Evolutionary conservation across 1,140 invertebrate species (phyloP), one percentile per base, ranked within the genome.

Genomic region (Leptinotarsa texana): DNA sequence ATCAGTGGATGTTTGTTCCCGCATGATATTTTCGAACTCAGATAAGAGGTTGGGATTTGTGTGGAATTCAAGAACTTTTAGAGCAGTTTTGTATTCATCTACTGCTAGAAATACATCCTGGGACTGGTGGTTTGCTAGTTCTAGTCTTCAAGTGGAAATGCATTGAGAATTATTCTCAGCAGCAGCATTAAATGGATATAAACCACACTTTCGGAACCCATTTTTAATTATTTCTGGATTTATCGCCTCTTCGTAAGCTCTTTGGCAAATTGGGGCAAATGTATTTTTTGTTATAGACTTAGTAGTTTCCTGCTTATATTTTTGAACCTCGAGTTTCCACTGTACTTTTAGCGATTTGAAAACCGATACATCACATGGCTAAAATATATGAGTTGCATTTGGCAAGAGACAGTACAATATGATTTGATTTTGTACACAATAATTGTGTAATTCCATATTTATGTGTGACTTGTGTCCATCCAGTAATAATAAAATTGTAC

Each of bases 401-500:
- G 85, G 83, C 8, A 77, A 78, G 24, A 87, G 76, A 51, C 83
- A 82, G 61, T 84, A 13, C n/a, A 87, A 73, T n/a, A 83, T 74
- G 21, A 88, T 87, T 27, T 72, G 71, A 68, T 86, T 85, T 73
- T 83, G 77, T 3, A 33, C 63, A 72, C 86, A 87, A 76, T 86
- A 84, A 18, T 84, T 75, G 42, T 78, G 83, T 22, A 86, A 18
- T 17, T 82, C 47, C 13, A 85, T 71, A 6, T 83, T 83, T 21
- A 85, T 22, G 73, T 87, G 84, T 1, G 83, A 84, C 17, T 65
- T 73, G 74, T 87, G 86, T 13, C 84, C 85, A 80, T 87, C 86
- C 8, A 87, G 66, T 82, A 85, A 87, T 18, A 87, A 79, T 42
- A 85, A 74, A 48, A 86, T 74, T 42, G 85, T 83, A 42, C 68